Base-by-base conservation (phyloP, 1,140 invertebrate species). In the Acromyrmex heyeri region DNA sequence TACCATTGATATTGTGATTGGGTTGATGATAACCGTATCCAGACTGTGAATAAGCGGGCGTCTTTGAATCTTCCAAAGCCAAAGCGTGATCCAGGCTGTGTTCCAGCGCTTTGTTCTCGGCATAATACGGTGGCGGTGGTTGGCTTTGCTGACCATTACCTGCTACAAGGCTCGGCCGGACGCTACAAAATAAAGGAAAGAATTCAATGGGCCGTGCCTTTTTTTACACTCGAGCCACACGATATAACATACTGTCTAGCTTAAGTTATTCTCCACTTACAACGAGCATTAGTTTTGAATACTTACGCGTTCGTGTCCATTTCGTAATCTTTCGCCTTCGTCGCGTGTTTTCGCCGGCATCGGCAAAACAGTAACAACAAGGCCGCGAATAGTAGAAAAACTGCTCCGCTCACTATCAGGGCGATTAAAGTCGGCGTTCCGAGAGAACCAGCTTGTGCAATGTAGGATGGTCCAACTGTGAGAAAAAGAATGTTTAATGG, bases 81-180 rank as follows among this genome's bases (percentile, higher is more conserved):
- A 98, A 90, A 0, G 97, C 97, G 82, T 98, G 95, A 92, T 98
- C 98, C 96, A 98, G 96, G 18, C 97, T 98, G 93, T 98, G 97
- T 94, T 99, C 98, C 12, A 99, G 95, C 44, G 98, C 98, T 95
- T 99, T 99, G 94, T 99, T 99, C 95, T 99, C 98, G 95, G 98
- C 97, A 90, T 98, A 98, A 14, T 98, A 98, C 2, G 98, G 98
- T 53, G 96, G 96, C 59, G 97, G 97, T 10, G 97, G 97, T 94
- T 98, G 97, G 86, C 97, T 97, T 93, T 97, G 97, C 85, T 97
- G 97, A 21, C 95, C 95, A 81, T 95, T 95, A 72, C 94, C 94
- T 38, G 97, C 96, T 4, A 98, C 97, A 93, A 98, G 97, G 69
- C 97, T 97, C 2, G 98, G 97, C 57, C 97, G 96, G 7, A 96